Base-by-base conservation (phyloP, 1,140 invertebrate genomes). In the Manduca sexta region DNA sequence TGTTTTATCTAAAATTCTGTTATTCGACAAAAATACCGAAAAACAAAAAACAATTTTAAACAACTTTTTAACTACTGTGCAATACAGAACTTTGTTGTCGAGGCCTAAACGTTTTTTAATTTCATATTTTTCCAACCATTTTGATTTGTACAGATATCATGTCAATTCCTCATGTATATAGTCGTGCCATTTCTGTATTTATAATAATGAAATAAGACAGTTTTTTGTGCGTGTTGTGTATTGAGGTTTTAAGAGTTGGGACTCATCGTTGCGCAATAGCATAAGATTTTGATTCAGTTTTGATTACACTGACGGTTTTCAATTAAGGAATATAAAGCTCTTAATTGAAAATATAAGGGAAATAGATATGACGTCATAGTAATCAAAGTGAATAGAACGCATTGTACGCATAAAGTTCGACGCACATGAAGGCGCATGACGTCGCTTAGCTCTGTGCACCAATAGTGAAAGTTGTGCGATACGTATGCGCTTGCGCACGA, bases 81-180 rank as follows among this genome's bases (percentile, higher is more conserved):
- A 52, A 45, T 37, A 45, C 30, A 49, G n/a, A 13, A 6, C 3
- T 54, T 54, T 41, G 56, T 52, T 49, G n/a, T 45, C 16, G 41
- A 56, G 63, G 63, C 63, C 63, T 65, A 65, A 65, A 42, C 17
- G 43, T 29, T 47, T 50, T 42, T 11, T 21, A 12, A 26, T 26
- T 42, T 11, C 3, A 11, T 43, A 43, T 30, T n/a, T 16, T 40
- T 10, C 17, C n/a, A n/a, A 8, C 13, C 7, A 11, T 53, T 63
- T 50, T 59, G 16, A 51, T 56, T 57, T 60, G 42, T 66, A 58
- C 56, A 60, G 50, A 56, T 57, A 74, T 68, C 64, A 71, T 76
- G 77, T 84, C 80, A 84, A 84, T 84, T 84, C 72, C 79, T 61
- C 52, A 61, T 84, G 77, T 84, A 81, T 65, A 84, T 84, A 81